Evolutionary conservation across 2,888 invertebrate genomes (phyloP).

Genomic region (Parascotia fuliginaria): DNA sequence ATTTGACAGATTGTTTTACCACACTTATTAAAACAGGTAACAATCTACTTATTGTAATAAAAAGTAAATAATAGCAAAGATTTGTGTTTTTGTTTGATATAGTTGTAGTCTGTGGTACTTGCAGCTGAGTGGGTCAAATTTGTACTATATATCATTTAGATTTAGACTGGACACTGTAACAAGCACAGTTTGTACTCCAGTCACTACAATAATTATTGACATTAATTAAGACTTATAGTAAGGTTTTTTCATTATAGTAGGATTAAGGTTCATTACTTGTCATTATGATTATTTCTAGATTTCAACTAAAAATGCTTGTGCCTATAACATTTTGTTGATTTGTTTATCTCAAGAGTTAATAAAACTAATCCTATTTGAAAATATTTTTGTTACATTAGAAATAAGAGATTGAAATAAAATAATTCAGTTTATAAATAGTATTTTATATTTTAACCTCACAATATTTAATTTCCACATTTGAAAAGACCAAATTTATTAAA

Average conservation of each 20-base stretch:
- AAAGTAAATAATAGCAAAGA: background rate
- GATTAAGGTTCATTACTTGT: slow-evolving; percentile 19
- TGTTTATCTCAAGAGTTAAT: slow-evolving; percentile 27
- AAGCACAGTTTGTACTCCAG: background rate
- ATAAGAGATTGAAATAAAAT: slow-evolving; percentile 40
- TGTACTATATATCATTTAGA: slow-evolving; percentile 31
- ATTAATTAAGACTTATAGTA: slow-evolving; percentile 4
- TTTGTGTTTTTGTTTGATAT: background rate
- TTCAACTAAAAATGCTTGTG: slow-evolving; percentile 3
- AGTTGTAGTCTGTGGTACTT: background rate
- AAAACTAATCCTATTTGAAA: slow-evolving; percentile 18
- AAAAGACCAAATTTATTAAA: slow-evolving; percentile 16
- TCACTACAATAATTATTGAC: background rate
- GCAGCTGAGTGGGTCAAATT: slow-evolving; percentile 5
- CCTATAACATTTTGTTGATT: slow-evolving; percentile 25
- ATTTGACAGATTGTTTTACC: background rate
- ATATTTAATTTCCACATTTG: slow-evolving; percentile 17
- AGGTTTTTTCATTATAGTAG: slow-evolving; percentile 16
- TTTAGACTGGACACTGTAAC: slow-evolving; percentile 12
- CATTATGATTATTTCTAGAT: slow-evolving; percentile 6
- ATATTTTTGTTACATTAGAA: slow-evolving; percentile 43
- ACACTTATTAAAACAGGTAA: background rate
- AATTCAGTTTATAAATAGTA: slow-evolving; percentile 34
- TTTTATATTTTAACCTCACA: slow-evolving; percentile 35
- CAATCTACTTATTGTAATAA: no score